These are phyloP conservation scores for Helleia helle DNA, from an alignment of 2,888 invertebrate species.

Conservation along the genomic window DNA sequence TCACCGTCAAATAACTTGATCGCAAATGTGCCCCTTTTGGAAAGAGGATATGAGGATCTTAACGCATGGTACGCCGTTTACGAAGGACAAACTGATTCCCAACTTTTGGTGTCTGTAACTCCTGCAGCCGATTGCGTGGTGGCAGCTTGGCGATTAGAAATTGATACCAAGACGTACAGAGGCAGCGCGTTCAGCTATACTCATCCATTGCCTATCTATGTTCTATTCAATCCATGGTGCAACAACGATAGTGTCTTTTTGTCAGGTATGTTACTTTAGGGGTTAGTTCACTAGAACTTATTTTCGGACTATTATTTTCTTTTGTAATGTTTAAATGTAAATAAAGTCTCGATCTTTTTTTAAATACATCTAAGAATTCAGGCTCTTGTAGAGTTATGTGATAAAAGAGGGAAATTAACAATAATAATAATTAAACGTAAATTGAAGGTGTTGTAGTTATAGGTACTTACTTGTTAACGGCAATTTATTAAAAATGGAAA, in stretches of 20 bases:
- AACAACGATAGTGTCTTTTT: slow-evolving; percentile 76
- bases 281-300: too few relatives aligned
- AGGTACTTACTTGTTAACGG: too few relatives aligned
- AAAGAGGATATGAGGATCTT: neutral
- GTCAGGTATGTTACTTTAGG: slow-evolving; percentile 74
- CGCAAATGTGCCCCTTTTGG: neutral
- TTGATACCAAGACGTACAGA: neutral
- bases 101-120: neutral
- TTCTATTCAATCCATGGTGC: slow-evolving; percentile 94
- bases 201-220: slow-evolving; percentile 82
- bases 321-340: too few relatives aligned
- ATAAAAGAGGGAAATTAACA: too few relatives aligned
- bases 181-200: slow-evolving; percentile 61
- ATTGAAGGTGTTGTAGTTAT: too few relatives aligned
- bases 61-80: neutral
- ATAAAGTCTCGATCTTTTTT: too few relatives aligned
- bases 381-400: too few relatives aligned
- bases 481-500: too few relatives aligned
- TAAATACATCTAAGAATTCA: too few relatives aligned
- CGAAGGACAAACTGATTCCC: neutral
- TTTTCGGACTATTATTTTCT: too few relatives aligned
- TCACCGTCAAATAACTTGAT: neutral
- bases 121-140: neutral
- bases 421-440: too few relatives aligned
- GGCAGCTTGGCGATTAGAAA: neutral